Base-by-base conservation (phyloP, 2,797 vertebrate genomes). In the Mionectes olivaceus region DNA sequence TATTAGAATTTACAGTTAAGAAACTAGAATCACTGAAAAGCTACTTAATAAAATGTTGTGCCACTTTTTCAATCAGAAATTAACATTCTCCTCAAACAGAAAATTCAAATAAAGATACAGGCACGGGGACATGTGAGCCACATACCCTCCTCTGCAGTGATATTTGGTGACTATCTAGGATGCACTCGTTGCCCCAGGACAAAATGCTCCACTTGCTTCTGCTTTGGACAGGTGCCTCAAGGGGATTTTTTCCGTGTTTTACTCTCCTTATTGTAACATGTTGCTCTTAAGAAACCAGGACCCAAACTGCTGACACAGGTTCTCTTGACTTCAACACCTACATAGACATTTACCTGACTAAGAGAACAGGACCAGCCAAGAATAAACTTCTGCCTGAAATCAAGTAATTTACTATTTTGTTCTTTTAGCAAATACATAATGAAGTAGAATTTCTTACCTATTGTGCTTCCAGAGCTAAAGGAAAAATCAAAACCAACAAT, bases 341-440 rank as follows among this genome's bases (percentile, higher is more conserved):
- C 0, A 0, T 6, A 78, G 37, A n/a, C 8, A 65, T 47, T 53
- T 44, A 64, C 8, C 17, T 50, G 25, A 9, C 7, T 69, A 30
- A 46, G 18, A 69, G 33, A 83, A 80, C 0, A 0, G 17, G 16
- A 43, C 15, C 18, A 64, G 37, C 4, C 19, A 64, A 70, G 43
- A 44, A 30, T 37, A 76, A 73, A 81, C 53, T 83, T 22, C 65
- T 25, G 27, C 19, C 30, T 52, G 8, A 65, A 79, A 5, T 52
- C 17, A 25, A 67, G 35, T 22, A 50, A 35, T 46, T 56, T 52
- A 81, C 11, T 23, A 6, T 55, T 68, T 28, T 60, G 18, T 13
- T 83, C 5, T 25, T 90, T 84, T 37, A 78, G 19, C 13, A 25
- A 74, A 70, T 43, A 55, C 14, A 10, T 4, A 53, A 47, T 24